Conservation (phyloP, 2,113 vertebrate genomes). For the Bufo gargarizans region DNA sequence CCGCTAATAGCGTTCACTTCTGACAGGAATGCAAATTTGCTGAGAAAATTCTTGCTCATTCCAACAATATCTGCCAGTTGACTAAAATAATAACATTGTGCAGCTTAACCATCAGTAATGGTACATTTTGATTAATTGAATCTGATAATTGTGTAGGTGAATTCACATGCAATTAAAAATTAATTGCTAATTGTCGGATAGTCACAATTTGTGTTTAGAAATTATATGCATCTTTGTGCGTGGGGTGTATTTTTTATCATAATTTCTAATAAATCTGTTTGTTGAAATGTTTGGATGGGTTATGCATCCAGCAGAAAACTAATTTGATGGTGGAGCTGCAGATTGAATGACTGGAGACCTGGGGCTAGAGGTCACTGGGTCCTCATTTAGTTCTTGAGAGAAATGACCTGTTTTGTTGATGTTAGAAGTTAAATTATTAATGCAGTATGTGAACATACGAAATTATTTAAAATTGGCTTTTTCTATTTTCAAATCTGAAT, state of each 20-base stretch:
- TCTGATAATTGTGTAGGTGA: constrained; percentile 46
- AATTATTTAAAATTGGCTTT: not conserved
- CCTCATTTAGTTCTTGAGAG: constrained; percentile 46
- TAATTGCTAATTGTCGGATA: constrained; percentile 45
- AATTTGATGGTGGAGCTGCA: not conserved
- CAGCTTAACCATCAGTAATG: constrained; percentile 5
- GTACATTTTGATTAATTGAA: constrained; percentile 36
- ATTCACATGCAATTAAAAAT: constrained; percentile 47
- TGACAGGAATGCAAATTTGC: constrained; percentile 28
- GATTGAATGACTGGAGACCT: constrained; percentile 30
- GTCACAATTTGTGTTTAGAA: constrained; percentile 27
- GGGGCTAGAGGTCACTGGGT: constrained; percentile 11
- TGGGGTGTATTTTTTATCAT: constrained; percentile 27
- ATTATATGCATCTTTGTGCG: constrained; percentile 11
- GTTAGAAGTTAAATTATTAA: constrained; percentile 42
- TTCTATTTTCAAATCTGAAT: not conserved
- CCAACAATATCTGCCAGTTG: constrained; percentile 16
- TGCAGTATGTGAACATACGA: constrained; percentile 13
- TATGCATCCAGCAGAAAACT: not conserved
- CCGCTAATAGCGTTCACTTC: constrained; percentile 30
- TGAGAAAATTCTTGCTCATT: not conserved
- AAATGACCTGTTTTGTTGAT: constrained; percentile 29
- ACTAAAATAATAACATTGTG: constrained; percentile 33
- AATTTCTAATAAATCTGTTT: constrained; percentile 39
- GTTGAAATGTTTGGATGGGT: constrained; percentile 3